A percentile compares a stretch with the other conserved stretches of the same genome.
Evolutionary conservation across 2,888 invertebrate genomes (phyloP).

Genomic region (Calameuta filiformis): DNA sequence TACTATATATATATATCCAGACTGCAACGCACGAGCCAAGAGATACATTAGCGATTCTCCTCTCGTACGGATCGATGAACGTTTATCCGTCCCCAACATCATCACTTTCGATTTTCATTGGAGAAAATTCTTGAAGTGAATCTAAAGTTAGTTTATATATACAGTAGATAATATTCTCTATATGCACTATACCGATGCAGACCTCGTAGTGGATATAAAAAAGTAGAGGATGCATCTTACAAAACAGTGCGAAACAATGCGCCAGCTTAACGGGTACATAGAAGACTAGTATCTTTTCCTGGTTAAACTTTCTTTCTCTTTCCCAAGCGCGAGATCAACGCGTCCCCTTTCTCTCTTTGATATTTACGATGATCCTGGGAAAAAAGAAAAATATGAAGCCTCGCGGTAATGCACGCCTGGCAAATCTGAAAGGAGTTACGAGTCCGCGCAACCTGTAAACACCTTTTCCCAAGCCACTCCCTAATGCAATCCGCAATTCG

Average conservation of each 20-base stretch:
- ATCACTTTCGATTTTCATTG: conserved; percentile 7
- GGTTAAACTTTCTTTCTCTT: not conserved
- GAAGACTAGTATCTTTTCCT: not conserved
- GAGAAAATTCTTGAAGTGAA: too few species aligned
- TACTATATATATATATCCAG: conserved; percentile 15
- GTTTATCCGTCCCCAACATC: not conserved
- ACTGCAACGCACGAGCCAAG: conserved; percentile 14
- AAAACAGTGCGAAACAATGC: conserved; percentile 1
- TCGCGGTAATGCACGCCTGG: not conserved
- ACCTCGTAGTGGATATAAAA: too few species aligned
- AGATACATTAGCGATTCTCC: conserved; percentile 27
- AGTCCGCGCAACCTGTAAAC: conserved; percentile 22
- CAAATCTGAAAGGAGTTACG: not conserved
- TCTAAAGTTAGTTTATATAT: too few species aligned
- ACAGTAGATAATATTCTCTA: too few species aligned
- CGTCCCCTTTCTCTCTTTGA: not conserved
- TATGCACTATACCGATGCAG: too few species aligned
- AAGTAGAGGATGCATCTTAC: not conserved
- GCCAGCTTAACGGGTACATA: too few species aligned
- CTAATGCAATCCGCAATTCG: conserved; percentile 24
- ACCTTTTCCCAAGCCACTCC: conserved; percentile 40
- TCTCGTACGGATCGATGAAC: conserved; percentile 30
- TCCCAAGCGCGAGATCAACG: not conserved
- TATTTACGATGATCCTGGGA: not conserved
- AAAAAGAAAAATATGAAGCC: not conserved